Evolutionary conservation across 2,797 vertebrate species (phyloP).

Genomic region (Cyprinodon diabolis): DNA sequence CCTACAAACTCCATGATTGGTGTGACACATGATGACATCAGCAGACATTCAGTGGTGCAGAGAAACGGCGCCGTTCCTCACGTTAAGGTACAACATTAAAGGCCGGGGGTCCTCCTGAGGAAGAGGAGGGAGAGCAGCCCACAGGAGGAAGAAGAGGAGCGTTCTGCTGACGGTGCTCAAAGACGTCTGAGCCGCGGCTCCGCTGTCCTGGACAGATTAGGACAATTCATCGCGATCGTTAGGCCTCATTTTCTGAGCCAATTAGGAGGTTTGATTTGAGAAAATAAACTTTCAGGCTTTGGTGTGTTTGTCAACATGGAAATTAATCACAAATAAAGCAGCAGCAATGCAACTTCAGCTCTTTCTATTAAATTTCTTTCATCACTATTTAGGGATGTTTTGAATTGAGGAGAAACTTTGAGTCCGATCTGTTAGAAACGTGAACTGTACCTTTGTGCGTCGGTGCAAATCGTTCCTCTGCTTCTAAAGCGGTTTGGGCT

Average conservation of each 20-base stretch:
- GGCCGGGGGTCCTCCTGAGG: constrained; percentile 59
- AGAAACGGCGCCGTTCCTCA: constrained; percentile 35
- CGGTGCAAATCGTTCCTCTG: constrained; percentile 10
- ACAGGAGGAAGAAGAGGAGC: constrained; percentile 5
- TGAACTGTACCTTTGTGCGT: constrained; percentile 46
- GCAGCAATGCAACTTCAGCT: no score
- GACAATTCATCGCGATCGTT: no score
- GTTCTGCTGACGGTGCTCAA: background rate
- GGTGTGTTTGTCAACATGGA: no score
- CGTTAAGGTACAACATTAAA: constrained; percentile 77
- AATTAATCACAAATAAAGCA: no score
- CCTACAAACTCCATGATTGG: constrained; percentile 57
- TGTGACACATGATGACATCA: constrained; percentile 59
- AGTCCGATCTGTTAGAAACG: background rate
- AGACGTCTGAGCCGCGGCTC: constrained; percentile 17
- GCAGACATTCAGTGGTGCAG: constrained; percentile 77
- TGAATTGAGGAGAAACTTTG: background rate
- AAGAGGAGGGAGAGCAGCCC: constrained; percentile 33
- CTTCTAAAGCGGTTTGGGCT: constrained; percentile 78
- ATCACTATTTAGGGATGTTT: background rate
- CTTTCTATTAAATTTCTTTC: no score
- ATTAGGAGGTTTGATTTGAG: no score
- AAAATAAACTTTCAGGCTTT: no score
- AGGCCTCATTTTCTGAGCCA: no score
- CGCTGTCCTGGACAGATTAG: constrained; percentile 21